phyloP scores from a whole-genome alignment of 2,113 vertebrate species.

The Cisticola juncidis region DNA sequence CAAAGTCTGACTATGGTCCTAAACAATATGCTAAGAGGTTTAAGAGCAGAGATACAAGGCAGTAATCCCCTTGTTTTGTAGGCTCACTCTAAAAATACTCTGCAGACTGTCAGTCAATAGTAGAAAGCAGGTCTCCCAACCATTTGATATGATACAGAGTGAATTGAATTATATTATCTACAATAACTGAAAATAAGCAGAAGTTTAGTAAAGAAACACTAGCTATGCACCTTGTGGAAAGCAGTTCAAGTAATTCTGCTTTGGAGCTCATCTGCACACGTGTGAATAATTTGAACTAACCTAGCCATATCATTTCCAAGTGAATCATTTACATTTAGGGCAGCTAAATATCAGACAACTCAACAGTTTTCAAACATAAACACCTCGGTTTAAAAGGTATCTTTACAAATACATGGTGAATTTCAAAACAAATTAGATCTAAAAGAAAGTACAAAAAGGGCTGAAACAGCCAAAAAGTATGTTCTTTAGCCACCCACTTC shows the following conservation, averaged over 20 bases:
- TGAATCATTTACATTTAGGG: background rate
- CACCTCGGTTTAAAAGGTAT: background rate
- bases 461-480: background rate
- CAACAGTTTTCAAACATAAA: background rate
- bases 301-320: background rate
- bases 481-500: background rate
- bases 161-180: background rate
- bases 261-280: background rate
- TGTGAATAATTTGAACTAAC: slow-evolving; percentile 14
- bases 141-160: background rate
- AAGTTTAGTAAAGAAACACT: background rate
- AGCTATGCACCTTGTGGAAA: background rate
- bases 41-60: background rate
- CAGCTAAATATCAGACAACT: background rate
- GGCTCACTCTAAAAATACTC: background rate
- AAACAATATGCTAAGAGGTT: background rate
- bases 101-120: background rate
- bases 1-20: background rate
- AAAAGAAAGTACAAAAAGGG: background rate
- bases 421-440: background rate
- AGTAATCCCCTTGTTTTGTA: background rate
- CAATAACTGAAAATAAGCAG: background rate
- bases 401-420: background rate
- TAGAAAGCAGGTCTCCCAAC: background rate
- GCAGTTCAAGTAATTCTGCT: background rate